Evolutionary conservation across 2,113 vertebrate species (phyloP).

Genomic region (Zosterops pallidus): DNA sequence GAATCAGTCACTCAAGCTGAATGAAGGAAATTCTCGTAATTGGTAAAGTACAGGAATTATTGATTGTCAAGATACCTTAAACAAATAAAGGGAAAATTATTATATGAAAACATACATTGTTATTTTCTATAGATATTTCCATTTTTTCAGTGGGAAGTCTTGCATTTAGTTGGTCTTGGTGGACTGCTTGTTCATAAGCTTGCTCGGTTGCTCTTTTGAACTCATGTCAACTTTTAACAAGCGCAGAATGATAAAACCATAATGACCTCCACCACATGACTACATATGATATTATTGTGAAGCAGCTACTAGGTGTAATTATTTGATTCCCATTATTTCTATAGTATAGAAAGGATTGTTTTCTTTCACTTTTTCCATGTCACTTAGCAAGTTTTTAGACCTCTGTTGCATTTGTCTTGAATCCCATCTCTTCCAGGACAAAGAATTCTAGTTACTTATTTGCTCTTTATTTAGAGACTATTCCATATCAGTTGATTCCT

Average conservation of each 20-base stretch:
- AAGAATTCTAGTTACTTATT: not conserved
- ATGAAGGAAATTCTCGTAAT: not conserved
- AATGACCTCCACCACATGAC: not conserved
- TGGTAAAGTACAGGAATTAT: not conserved
- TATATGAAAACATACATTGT: not conserved
- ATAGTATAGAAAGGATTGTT: not conserved
- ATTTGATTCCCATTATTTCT: not conserved
- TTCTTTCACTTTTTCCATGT: not conserved
- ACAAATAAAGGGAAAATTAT: not conserved
- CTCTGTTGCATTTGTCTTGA: not conserved
- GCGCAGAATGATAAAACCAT: not conserved
- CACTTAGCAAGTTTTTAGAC: not conserved
- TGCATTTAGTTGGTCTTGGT: not conserved
- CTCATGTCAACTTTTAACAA: not conserved
- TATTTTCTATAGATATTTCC: not conserved
- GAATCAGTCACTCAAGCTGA: not conserved
- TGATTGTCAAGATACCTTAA: not conserved
- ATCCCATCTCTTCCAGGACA: not conserved
- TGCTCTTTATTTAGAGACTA: not conserved
- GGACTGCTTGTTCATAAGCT: not conserved
- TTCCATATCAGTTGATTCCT: not conserved
- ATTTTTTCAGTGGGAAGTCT: not conserved
- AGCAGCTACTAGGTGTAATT: not conserved
- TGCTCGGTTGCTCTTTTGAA: not conserved
- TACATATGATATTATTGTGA: fast-evolving